Evolutionary conservation across 1,140 invertebrate species (phyloP), one percentile per base, ranked within the genome.

Genomic region (Drosophila equinoxialis): DNA sequence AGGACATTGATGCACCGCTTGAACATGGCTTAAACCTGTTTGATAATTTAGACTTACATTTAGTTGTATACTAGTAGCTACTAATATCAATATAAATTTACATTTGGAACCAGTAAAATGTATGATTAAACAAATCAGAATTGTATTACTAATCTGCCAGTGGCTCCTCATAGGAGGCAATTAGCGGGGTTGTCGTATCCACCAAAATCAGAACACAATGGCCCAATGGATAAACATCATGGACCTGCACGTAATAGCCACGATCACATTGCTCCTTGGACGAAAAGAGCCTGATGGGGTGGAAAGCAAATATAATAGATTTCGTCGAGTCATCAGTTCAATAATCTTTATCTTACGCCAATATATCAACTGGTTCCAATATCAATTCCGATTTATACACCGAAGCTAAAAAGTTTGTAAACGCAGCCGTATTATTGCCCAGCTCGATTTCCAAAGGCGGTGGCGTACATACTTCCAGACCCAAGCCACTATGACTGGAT

Each of bases 181-280:
- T 73, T 1, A 95, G 91, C 0, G 94, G 94, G 0, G 93, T 94
- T 3, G 94, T 95, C 1, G 95, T 95, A 65, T 95, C 94, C 6
- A 95, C 93, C 64, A 94, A 91, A 8, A 95, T 91, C 58, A 95
- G 93, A 4, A 95, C 90, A 74, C 94, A 94, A 76, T 95, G 93
- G 11, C 93, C 93, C 71, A 94, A 91, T 45, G 94, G 94, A 80
- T 93, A 93, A 26, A 96, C 90, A 64, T 93, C 93, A 6, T 93
- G 92, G 33, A 95, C 82, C 42, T 93, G 93, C 2, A 95, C 92
- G 61, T 93, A 94, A 74, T 94, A 94, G 1, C 94, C 94, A 39
- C 93, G 92, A 1, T 91, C 78, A 35, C 94, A 92, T 76, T 94
- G 94, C 63, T 92, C 90, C 57, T 92, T 91, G 26, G 94, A 95